phyloP scores from a whole-genome alignment of 2,888 invertebrate genomes.

The Drosophila infuscata region DNA sequence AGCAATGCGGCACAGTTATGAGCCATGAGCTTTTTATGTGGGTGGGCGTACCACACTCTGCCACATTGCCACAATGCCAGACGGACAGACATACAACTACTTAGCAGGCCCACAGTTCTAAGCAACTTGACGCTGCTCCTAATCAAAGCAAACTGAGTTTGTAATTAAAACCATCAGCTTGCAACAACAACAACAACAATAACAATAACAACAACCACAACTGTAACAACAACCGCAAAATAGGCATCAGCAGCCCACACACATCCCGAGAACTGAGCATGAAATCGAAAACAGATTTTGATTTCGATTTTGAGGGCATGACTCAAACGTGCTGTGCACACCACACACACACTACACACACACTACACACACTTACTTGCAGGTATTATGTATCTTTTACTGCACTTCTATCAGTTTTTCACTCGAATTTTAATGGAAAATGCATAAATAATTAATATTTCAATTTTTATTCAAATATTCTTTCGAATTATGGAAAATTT shows the following conservation, averaged over 20 bases:
- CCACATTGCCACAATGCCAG: background rate
- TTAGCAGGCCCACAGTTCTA: constrained; percentile 40
- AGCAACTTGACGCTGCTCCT: constrained; percentile 44
- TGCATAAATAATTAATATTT: background rate
- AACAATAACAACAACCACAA: constrained; percentile 3
- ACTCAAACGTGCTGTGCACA: constrained; percentile 31
- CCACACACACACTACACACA: background rate
- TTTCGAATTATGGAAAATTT: background rate
- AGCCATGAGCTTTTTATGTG: constrained; percentile 34
- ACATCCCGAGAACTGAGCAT: constrained; percentile 24
- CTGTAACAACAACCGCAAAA: constrained; percentile 15
- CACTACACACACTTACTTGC: background rate
- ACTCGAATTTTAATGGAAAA: background rate
- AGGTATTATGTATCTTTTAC: background rate
- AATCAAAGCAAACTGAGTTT: constrained; percentile 71
- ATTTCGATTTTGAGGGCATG: constrained; percentile 43
- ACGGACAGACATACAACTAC: constrained; percentile 11
- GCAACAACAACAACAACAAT: background rate
- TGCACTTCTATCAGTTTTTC: background rate
- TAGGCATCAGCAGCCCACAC: constrained; percentile 38
- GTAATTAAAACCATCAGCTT: constrained; percentile 65
- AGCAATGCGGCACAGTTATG: constrained; percentile 30
- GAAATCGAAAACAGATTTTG: constrained; percentile 66
- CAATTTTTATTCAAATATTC: background rate
- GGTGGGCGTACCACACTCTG: constrained; percentile 47